Evolutionary conservation across 1,140 invertebrate genomes (phyloP), one percentile per base, ranked within the genome.

Genomic region (Drosophila willistoni): DNA sequence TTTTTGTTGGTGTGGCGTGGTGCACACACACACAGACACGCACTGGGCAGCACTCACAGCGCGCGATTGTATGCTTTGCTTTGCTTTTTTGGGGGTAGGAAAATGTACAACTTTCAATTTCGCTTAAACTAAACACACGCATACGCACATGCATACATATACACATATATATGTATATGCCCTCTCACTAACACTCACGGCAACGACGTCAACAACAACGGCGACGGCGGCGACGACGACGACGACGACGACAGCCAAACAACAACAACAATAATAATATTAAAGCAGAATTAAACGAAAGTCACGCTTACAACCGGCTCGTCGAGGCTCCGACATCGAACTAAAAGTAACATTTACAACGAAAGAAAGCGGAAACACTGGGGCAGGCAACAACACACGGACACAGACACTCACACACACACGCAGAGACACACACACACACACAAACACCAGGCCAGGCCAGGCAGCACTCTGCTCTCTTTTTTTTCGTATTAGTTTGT

Each of bases 61-160:
- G 77, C 84, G 87, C 84, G 79, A 77, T 85, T 87, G 81, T 89
- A 89, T 84, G 84, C 84, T 89, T 81, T 77, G 84, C 84, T 87
- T 87, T 84, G 80, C 80, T 89, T 89, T 89, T 79, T 90, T 82
- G 84, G 84, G 84, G 84, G 84, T 89, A 89, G 84, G 78, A 79
- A 89, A 89, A 87, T 84, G 80, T 89, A 89, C 84, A 87, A 89
- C 84, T 89, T 89, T 89, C 84, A 83, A 87, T 89, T 89, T 89
- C 84, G 84, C 82, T 89, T 89, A 79, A 86, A 83, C 84, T 89
- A 87, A 87, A 79, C 81, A 85, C 70, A 86, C 67, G 71, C 83
- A 80, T 68, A 72, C 68, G 73, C 79, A 80, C 47, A 71, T 68
- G 74, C 36, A 76, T 77, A 85, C 68, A 86, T 64, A 71, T 79